Conservation (phyloP, 2,888 invertebrate species). For the Periphyllus acericola region DNA sequence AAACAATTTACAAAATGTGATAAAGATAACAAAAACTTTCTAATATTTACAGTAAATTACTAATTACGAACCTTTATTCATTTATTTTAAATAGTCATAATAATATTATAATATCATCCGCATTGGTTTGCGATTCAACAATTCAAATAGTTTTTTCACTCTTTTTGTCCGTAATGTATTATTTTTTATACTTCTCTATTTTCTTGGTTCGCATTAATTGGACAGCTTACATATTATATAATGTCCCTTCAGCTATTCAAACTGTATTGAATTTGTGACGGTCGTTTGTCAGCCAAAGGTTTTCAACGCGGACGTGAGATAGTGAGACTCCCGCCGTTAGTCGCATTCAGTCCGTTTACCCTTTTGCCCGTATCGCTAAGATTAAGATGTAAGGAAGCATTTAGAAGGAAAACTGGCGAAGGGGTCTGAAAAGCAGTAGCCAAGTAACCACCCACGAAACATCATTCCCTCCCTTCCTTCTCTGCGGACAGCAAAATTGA, state of each 20-base stretch:
- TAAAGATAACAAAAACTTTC: too few species aligned
- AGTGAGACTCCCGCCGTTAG: neutral
- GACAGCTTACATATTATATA: neutral
- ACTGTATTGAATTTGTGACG: neutral
- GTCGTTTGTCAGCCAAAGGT: neutral
- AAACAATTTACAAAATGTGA: too few species aligned
- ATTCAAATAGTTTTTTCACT: too few species aligned
- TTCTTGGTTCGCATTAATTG: neutral
- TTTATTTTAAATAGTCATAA: too few species aligned
- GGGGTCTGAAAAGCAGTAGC: conserved; percentile 70
- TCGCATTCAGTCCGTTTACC: neutral
- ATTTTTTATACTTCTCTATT: neutral
- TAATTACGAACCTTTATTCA: too few species aligned
- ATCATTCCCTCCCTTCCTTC: neutral
- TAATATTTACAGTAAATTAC: too few species aligned
- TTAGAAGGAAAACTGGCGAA: conserved; percentile 71
- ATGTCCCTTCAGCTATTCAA: neutral
- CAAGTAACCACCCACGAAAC: conserved; percentile 15
- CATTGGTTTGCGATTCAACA: too few species aligned
- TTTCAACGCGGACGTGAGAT: neutral
- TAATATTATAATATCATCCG: too few species aligned
- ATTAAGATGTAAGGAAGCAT: neutral
- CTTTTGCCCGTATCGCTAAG: neutral
- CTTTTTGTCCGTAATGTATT: neutral
- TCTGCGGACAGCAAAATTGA: conserved; percentile 2